Evolutionary conservation across 1,140 invertebrate species (phyloP), one percentile per base, ranked within the genome.

Genomic region (Platorchestia sp.): DNA sequence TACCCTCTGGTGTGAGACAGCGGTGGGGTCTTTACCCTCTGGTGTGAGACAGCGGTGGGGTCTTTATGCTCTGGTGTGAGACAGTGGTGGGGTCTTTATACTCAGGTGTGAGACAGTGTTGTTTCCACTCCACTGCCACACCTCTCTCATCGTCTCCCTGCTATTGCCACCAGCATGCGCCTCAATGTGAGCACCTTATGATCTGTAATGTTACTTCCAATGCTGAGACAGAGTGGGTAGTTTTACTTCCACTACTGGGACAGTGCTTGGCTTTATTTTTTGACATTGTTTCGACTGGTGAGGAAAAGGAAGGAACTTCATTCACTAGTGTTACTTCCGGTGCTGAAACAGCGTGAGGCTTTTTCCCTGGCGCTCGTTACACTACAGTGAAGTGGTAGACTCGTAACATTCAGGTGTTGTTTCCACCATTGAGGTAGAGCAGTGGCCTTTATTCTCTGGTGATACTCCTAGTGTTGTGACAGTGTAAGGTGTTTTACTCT

Each of bases 61-160:
- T 98, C 0, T 98, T 99, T 41, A 97, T 99, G 89, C 98, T 98
- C 0, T 98, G 99, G 44, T 99, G n/a, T 99, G 97, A 98, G 98
- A 0, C 98, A 99, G 91, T n/a, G 99, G 98, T 97, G 98, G 98
- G 42, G 98, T 98, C 0, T 98, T 99, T 41, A 97, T 99, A 89
- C 98, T 98, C 0, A 98, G 99, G 44, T 99, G n/a, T 99, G 97
- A 98, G 98, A 0, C 98, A 99, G 91, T n/a, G n/a, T n/a, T n/a
- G 95, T 98, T 98, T 10, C 98, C 98, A 51, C 98, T 98, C 96
- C 98, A 98, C 45, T 98, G 98, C 96, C 98, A 98, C 97, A 96
- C 96, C 98, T 98, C 36, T 97, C 98, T 96, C 98, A 98, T 6
- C 98, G 98, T 97, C 98, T 98, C 95, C 98, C 98, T 44, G 98